Evolutionary conservation across 2,113 vertebrate genomes (phyloP).

Genomic region (Raja brachyura): DNA sequence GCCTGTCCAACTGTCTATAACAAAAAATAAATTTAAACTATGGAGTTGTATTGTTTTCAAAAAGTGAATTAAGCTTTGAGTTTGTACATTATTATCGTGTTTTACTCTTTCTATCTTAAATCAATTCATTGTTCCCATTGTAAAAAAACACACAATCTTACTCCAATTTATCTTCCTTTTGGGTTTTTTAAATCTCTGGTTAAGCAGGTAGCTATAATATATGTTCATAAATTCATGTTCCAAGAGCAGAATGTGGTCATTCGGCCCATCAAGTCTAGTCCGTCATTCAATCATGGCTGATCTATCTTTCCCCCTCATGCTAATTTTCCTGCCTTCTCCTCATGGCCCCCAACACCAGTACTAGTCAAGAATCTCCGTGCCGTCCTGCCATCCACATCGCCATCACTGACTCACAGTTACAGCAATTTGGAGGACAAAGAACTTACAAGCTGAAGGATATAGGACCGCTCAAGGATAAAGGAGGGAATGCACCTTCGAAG

Average conservation of each 20-base stretch:
- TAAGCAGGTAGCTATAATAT: neutral
- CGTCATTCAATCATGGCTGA: no score
- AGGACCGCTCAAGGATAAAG: neutral
- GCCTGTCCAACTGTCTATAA: neutral
- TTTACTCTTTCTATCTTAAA: neutral
- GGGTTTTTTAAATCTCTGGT: neutral
- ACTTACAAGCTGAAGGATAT: neutral
- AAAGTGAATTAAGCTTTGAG: neutral
- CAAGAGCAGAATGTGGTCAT: no score
- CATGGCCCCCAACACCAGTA: neutral
- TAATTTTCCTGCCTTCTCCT: neutral
- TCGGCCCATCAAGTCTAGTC: no score
- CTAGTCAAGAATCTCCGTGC: no score
- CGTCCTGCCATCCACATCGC: neutral
- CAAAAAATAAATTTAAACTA: neutral
- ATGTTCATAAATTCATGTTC: no score
- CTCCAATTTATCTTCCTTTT: neutral
- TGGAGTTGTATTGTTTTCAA: neutral
- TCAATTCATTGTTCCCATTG: neutral
- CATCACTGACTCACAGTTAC: neutral
- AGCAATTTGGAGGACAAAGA: neutral
- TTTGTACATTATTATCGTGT: neutral
- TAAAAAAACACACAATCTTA: no score
- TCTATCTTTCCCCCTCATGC: no score
- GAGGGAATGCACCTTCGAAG: no score